A percentile compares a stretch with the other conserved stretches of the same genome.
Evolutionary conservation across 2,797 vertebrate species (phyloP).

Genomic region (Oceanodroma leucorhoa): DNA sequence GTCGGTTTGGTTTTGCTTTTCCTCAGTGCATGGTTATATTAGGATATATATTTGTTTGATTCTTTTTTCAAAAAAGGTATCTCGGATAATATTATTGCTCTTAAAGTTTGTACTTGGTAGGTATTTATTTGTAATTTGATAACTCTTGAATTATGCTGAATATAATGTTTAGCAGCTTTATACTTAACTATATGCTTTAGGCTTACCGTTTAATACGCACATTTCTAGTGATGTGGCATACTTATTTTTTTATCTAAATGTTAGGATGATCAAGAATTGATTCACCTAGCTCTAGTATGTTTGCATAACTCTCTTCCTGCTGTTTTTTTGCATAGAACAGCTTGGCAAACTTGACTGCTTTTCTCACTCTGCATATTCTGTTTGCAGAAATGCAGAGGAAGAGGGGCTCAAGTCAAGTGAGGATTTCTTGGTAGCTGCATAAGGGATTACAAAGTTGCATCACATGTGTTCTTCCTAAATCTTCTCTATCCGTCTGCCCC

Average conservation of each 20-base stretch:
- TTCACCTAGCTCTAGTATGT: neutral
- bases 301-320: neutral
- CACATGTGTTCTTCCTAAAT: neutral
- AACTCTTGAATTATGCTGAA: neutral
- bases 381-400: neutral
- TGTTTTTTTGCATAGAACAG: neutral
- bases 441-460: neutral
- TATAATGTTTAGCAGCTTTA: neutral
- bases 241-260: neutral
- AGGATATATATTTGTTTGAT: neutral
- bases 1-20: neutral
- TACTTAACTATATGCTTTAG: neutral
- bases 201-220: neutral
- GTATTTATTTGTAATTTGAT: neutral
- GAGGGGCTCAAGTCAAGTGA: neutral
- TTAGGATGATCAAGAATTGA: neutral
- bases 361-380: neutral
- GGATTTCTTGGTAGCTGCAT: neutral
- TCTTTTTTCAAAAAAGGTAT: neutral
- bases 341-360: neutral
- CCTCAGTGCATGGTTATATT: neutral
- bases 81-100: neutral
- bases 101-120: neutral
- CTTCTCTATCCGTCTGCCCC: neutral
- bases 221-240: neutral